These are phyloP conservation scores for Actinopyga echinites DNA, from an alignment of 53 echinoderm and acorn worm genomes.

Conservation along the genomic window DNA sequence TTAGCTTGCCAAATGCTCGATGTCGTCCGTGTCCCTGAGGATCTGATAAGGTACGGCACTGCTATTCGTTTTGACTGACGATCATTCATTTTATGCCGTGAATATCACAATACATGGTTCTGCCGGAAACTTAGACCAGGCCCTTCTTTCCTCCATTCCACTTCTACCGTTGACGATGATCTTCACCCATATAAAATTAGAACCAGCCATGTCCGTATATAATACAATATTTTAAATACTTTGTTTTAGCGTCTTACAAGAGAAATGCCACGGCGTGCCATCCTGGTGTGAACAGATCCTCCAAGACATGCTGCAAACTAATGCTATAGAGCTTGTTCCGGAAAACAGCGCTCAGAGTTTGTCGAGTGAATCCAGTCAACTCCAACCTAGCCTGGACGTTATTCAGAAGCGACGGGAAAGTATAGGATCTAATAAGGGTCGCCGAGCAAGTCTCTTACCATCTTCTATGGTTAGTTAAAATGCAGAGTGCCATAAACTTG, in stretches of 20 bases:
- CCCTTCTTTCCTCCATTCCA: too few species aligned
- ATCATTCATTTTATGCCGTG: neutral
- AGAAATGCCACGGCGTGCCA: conserved; percentile 89
- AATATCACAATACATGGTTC: too few species aligned
- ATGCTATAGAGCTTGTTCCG: conserved; percentile 75
- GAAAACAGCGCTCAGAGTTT: conserved; percentile 48
- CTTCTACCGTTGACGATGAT: too few species aligned
- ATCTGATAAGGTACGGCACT: conserved; percentile 74
- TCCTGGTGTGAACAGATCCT: conserved; percentile 98
- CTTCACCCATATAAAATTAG: too few species aligned
- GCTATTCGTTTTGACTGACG: neutral
- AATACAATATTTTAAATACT: too few species aligned
- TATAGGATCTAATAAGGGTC: conserved; percentile 46
- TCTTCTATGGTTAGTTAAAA: neutral
- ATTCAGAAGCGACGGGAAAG: conserved; percentile 80
- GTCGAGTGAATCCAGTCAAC: conserved; percentile 19
- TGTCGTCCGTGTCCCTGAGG: conserved; percentile 79
- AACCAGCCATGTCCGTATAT: too few species aligned
- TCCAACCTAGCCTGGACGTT: conserved; percentile 64
- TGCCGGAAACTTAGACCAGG: too few species aligned
- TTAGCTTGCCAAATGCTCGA: conserved; percentile 94
- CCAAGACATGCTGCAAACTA: conserved; percentile 74
- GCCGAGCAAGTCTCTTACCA: conserved; percentile 60
- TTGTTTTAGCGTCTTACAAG: conserved; percentile 73
- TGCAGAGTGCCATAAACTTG: too few species aligned